Evolutionary conservation across 2,888 invertebrate genomes (phyloP).

Genomic region (Gymnocheta viridis): DNA sequence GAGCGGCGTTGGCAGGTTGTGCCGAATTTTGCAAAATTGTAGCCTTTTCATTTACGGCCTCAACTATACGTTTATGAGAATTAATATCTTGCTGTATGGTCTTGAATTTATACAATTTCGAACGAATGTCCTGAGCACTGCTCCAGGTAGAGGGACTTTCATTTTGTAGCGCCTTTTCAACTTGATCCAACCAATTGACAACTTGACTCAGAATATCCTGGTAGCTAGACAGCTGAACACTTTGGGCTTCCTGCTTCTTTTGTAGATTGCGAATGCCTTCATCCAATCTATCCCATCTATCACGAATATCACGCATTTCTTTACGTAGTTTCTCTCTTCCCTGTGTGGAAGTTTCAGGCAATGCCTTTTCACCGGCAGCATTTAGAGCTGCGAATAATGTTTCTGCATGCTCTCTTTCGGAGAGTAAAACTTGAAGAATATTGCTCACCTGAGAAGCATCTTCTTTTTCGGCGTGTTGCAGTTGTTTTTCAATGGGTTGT

Average conservation of each 20-base stretch:
- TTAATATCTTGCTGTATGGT: constrained; percentile 93
- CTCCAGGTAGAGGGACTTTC: constrained; percentile 88
- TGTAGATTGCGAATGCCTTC: constrained; percentile 92
- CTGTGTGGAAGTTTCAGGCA: constrained; percentile 95
- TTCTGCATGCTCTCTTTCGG: constrained; percentile 93
- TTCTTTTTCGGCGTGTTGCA: constrained; percentile 85
- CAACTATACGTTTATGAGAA: constrained; percentile 94
- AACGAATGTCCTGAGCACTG: constrained; percentile 92
- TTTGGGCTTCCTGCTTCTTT: constrained; percentile 91
- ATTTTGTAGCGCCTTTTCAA: constrained; percentile 89
- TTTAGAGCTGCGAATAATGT: constrained; percentile 89
- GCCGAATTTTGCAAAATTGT: constrained; percentile 85
- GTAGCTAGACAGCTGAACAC: constrained; percentile 91
- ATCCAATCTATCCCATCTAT: constrained; percentile 93
- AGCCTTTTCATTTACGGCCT: constrained; percentile 94
- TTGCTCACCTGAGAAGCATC: constrained; percentile 87
- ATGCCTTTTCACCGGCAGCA: constrained; percentile 92
- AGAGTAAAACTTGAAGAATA: constrained; percentile 87
- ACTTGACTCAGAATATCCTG: constrained; percentile 93
- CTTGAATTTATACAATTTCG: constrained; percentile 92
- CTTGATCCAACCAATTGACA: constrained; percentile 91
- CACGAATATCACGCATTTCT: constrained; percentile 90
- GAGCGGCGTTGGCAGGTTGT: constrained; percentile 80
- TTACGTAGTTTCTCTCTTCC: constrained; percentile 95
- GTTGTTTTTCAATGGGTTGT: constrained; percentile 88